These are phyloP conservation scores for Arctocebus calabarensis DNA, from an alignment of 2,797 vertebrate genomes.

Conservation along the genomic window DNA sequence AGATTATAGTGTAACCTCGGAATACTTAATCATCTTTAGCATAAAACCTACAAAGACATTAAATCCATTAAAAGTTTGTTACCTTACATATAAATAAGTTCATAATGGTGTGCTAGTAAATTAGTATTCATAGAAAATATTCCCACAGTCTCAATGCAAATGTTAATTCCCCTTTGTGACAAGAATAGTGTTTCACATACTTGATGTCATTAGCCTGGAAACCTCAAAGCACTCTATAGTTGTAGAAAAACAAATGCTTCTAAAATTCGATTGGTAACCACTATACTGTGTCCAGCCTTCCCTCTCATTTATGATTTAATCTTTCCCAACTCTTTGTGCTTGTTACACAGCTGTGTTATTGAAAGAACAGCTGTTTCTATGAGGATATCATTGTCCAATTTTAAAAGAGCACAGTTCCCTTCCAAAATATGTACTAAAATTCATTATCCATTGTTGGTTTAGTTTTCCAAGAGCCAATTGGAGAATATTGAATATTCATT, in stretches of 20 bases:
- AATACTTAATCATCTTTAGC: conserved; percentile 56
- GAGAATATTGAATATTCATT: background rate
- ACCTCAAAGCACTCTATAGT: conserved; percentile 60
- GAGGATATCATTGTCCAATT: conserved; percentile 72
- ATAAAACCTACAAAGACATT: conserved; percentile 57
- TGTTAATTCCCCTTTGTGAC: conserved; percentile 68
- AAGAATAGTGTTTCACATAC: conserved; percentile 65
- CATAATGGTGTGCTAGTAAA: conserved; percentile 20
- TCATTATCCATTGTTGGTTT: conserved; percentile 41
- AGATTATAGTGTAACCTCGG: conserved; percentile 48
- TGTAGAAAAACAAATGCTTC: conserved; percentile 73
- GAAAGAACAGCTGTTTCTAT: conserved; percentile 76
- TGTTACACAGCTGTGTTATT: conserved; percentile 69
- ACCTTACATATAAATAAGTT: conserved; percentile 69
- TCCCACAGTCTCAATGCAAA: conserved; percentile 54
- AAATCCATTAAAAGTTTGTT: conserved; percentile 63
- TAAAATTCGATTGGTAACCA: conserved; percentile 86
- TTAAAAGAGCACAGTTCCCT: conserved; percentile 75
- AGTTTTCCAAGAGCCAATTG: conserved; percentile 25
- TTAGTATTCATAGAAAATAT: conserved; percentile 71
- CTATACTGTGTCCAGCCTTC: conserved; percentile 68
- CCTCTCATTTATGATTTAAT: conserved; percentile 82
- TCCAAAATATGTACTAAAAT: conserved; percentile 46
- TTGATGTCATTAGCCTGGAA: conserved; percentile 65
- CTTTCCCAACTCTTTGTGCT: conserved; percentile 73